Evolutionary conservation across 2,888 invertebrate genomes (phyloP).

Genomic region (Sympetrum striolatum): DNA sequence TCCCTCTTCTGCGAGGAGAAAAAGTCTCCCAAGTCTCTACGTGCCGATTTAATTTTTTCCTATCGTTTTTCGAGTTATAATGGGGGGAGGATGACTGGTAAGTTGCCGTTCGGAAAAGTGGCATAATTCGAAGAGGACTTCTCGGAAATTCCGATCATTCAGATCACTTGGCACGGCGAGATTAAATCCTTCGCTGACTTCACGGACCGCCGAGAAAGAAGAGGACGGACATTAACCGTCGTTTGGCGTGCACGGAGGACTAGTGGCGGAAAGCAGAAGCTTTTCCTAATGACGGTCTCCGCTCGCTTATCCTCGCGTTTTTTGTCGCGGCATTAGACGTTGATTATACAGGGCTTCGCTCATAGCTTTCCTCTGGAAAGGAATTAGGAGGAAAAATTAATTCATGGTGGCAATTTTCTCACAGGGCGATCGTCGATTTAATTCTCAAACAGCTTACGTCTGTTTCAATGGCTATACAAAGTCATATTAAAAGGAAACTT

Average conservation of each 20-base stretch:
- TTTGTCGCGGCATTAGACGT: not conserved
- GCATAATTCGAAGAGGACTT: not conserved
- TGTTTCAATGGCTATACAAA: not conserved
- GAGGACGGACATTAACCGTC: not conserved
- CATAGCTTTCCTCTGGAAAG: not conserved
- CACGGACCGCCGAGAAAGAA: not conserved
- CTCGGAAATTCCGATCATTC: slow-evolving; percentile 10
- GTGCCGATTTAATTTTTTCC: not conserved
- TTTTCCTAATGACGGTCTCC: not conserved
- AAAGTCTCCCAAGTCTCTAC: not conserved
- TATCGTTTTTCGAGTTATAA: not conserved
- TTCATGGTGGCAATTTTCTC: not conserved
- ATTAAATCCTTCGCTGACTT: slow-evolving; percentile 5
- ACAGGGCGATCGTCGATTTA: not conserved
- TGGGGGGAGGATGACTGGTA: not conserved
- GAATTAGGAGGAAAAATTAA: too few species aligned
- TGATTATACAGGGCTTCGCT: not conserved
- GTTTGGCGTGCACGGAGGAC: not conserved
- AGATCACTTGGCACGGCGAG: slow-evolving; percentile 19
- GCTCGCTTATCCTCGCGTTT: not conserved
- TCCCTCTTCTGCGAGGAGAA: not conserved
- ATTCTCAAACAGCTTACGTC: not conserved
- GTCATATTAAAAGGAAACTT: not conserved
- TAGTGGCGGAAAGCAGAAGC: not conserved
- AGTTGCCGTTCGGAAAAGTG: not conserved